Base-by-base conservation (phyloP, 2,113 vertebrate genomes). In the Podarcis cretensis region DNA sequence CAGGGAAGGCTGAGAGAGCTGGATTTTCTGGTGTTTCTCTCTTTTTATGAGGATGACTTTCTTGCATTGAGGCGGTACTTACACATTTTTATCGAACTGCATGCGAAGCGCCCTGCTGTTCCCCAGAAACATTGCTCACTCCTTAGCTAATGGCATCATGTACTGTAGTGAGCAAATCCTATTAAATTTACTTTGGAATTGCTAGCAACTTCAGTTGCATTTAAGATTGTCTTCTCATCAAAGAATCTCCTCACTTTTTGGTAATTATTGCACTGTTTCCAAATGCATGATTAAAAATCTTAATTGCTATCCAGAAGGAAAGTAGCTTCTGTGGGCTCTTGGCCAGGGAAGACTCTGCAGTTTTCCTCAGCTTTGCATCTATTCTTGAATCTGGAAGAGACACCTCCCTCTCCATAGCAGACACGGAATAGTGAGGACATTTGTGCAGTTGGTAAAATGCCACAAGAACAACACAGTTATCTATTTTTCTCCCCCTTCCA, bases 111-210 rank as follows among this genome's bases (percentile, higher is more conserved):
- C 23, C 68, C 86, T 88, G 21, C 37, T 89, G 75, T 71, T 84
- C n/a, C 59, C 84, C 88, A 69, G 91, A 90, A 83, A 88, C 54
- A 86, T 92, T 87, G 85, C 83, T 84, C 91, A 87, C 86, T 32
- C 93, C 87, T 92, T 90, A 86, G 32, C 32, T 93, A 77, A n/a
- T 92, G 75, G 30, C 89, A 16, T 88, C 92, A 65, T 90, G 83
- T 93, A 59, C 63, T 59, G 27, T 37, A 86, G 71, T 37, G 30
- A 91, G 68, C 1, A 93, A 77, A 90, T 84, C 78, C 48, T 86
- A 77, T 90, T 91, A 89, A 93, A 89, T 88, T 83, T 92, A 89
- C 87, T 93, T 92, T 90, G 37, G 81, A 92, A 87, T 79, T 85
- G 1, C 54, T 73, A 73, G 43, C 32, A 85, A 81, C 43, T 75